phyloP scores from a whole-genome alignment of 2,113 vertebrate species.

The Tiliqua scincoides region DNA sequence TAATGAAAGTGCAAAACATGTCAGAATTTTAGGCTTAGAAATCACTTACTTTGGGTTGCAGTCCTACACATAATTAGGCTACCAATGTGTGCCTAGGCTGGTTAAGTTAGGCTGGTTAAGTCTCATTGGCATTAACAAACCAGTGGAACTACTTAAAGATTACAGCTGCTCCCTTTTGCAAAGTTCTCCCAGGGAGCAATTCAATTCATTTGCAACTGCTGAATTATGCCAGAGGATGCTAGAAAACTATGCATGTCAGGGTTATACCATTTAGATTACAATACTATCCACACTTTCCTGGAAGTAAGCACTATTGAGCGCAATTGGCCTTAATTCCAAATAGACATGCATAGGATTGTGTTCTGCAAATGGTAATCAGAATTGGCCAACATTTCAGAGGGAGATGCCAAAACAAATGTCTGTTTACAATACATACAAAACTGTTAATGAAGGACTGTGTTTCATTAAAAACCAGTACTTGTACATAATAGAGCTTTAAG shows the following conservation, averaged over 20 bases:
- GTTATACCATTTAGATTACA: not conserved
- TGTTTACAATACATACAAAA: not conserved
- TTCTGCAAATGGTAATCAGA: not conserved
- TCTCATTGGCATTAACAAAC: not conserved
- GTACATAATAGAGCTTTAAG: not conserved
- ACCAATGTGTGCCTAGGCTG: not conserved
- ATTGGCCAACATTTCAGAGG: not conserved
- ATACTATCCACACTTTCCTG: too few relatives aligned
- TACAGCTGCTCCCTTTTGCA: not conserved
- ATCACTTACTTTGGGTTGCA: not conserved
- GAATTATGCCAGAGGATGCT: not conserved
- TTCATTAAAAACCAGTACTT: constrained; percentile 1
- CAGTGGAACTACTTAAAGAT: not conserved
- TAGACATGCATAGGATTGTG: too few relatives aligned
- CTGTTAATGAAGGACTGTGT: constrained; percentile 1
- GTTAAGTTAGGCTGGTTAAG: not conserved
- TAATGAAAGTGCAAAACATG: not conserved
- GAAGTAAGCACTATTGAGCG: too few relatives aligned
- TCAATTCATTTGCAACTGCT: not conserved
- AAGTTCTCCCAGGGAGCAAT: not conserved
- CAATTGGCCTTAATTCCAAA: too few relatives aligned
- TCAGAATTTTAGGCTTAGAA: not conserved
- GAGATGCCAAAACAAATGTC: constrained; percentile 12
- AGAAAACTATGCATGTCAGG: not conserved
- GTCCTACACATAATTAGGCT: not conserved